Evolutionary conservation across 1,140 invertebrate species (phyloP), one percentile per base, ranked within the genome.

Genomic region (Melitaea cinxia): DNA sequence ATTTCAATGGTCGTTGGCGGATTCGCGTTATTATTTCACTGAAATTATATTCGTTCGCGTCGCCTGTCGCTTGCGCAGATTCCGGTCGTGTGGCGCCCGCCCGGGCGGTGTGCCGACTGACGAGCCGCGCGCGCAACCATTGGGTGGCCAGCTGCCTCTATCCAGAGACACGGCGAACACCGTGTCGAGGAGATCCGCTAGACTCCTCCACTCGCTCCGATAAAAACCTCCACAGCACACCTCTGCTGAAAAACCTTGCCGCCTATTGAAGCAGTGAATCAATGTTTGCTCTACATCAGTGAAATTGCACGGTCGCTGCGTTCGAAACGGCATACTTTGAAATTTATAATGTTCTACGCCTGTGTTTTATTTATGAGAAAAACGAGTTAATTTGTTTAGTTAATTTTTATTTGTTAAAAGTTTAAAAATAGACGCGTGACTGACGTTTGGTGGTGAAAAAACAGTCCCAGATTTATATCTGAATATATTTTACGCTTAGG

Each of bases 11-110:
- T 78, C 73, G 77, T 83, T 77, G 77, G 80, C 78, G 78, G 73
- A 70, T 82, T 69, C 73, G 78, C 78, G 78, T 84, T 75, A 79
- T 75, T 86, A 82, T 83, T 85, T 85, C 83, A 88, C 83, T 85
- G 84, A 80, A 82, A 82, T 80, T 77, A 75, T 82, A 74, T 75
- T 72, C 56, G 72, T 72, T 82, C 74, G 81, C 69, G 70, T 77
- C 68, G 78, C 77, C 76, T 67, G 78, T 78, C 86, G 86, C 84
- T 77, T 65, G 87, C 87, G 82, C 84, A 83, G 85, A 88, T 78
- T 78, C 85, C 78, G 85, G 87, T 86, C 87, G 87, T 88, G 85
- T 85, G 84, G 88, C 88, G 82, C 88, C 88, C 85, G 88, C 88
- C 84, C 88, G 88, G 88, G 88, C 88, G 88, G 85, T 78, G 66